Percentiles rank a stretch among this genome's conserved stretches.
phyloP scores from a whole-genome alignment of 2,797 vertebrate species.

The Gadopsis marmoratus region DNA sequence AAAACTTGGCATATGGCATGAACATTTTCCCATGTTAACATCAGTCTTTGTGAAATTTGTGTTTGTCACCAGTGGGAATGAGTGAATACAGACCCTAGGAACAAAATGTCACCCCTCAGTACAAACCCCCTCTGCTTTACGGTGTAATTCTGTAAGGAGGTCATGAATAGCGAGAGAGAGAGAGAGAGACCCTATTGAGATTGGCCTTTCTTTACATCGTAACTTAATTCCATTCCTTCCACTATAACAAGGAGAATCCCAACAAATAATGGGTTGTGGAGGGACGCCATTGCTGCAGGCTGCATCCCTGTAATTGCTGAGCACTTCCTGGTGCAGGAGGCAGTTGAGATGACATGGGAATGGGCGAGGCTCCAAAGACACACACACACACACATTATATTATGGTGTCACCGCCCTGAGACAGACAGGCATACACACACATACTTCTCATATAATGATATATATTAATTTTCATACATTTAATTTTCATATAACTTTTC shows the following conservation, averaged over 20 bases:
- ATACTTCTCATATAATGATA: conserved; percentile 20
- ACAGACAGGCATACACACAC: conserved; percentile 14
- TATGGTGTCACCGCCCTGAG: conserved; percentile 41
- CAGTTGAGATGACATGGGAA: conserved; percentile 79
- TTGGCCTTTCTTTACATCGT: conserved; percentile 72
- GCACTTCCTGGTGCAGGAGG: conserved; percentile 76
- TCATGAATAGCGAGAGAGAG: conserved; percentile 68
- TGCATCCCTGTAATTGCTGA: conserved; percentile 74
- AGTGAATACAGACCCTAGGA: conserved; percentile 64
- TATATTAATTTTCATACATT: neutral
- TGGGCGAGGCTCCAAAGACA: conserved; percentile 65
- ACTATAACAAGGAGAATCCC: conserved; percentile 76
- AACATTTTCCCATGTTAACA: conserved; percentile 16
- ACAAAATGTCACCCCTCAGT: conserved; percentile 24
- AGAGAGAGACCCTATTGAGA: conserved; percentile 69
- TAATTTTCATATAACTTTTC: neutral
- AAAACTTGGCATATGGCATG: neutral
- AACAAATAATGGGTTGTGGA: conserved; percentile 79
- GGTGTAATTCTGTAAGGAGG: conserved; percentile 79
- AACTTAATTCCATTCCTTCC: conserved; percentile 79
- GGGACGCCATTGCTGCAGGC: conserved; percentile 80
- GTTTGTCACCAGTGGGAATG: conserved; percentile 46
- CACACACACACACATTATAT: conserved; percentile 62
- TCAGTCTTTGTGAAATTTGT: conserved; percentile 13
- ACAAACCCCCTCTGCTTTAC: conserved; percentile 39